Evolutionary conservation across 2,797 vertebrate species (phyloP), one percentile per base, ranked within the genome.

Genomic region (Acomys russatus): DNA sequence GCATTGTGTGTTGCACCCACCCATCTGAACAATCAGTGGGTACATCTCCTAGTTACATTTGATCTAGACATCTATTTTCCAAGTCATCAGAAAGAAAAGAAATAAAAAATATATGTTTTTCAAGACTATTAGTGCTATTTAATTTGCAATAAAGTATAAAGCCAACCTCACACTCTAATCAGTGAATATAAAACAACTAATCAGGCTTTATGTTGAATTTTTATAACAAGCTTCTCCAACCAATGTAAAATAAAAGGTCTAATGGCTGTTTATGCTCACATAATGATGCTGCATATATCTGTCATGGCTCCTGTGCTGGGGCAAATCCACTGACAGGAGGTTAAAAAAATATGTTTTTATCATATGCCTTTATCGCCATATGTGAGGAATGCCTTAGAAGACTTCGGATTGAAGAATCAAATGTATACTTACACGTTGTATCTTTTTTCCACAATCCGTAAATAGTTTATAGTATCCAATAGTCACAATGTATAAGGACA

Each of bases 231-330:
- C n/a, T 38, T 91, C 11, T 59, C 25, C 17, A 80, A 82, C 2
- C 4, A 33, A 22, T 30, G 59, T 95, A 92, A 94, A 77, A 87
- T 44, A 18, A 89, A 94, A 85, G 74, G 54, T 49, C 66, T 88
- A 2, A 59, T 87, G 54, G 54, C 25, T 15, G 20, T 82, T 94
- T 90, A 74, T 28, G 82, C 6, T 82, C 33, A 70, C 85, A 78
- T 71, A 86, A 35, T 83, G 35, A 23, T 64, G 25, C 2, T 4
- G 44, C 88, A 14, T 86, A 88, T 86, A 70, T 68, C 78, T 92
- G 2, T 8, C 10, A 4, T 78, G 70, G 33, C 56, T 91, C 51
- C n/a, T 28, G 11, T 23, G n/a, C 4, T 7, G 71, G 70, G 22
- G 63, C 77, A 94, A 80, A 93, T 3, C 9, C 10, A 51, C 38